phyloP scores from a whole-genome alignment of 2,888 invertebrate species.

The Dichetophora obliterata region DNA sequence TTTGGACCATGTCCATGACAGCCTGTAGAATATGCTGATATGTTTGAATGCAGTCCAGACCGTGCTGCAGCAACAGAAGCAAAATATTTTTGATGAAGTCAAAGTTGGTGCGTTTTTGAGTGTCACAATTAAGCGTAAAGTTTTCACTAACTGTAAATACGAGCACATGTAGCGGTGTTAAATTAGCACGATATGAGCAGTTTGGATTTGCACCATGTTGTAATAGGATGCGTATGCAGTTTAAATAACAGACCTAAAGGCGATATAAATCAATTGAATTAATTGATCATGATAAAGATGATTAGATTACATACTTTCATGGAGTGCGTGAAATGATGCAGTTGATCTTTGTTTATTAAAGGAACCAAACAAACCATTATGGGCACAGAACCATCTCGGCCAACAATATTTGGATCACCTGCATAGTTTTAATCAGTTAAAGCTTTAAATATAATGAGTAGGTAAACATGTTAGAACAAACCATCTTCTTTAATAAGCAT shows the following conservation, averaged over 20 bases:
- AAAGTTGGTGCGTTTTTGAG: slow-evolving; percentile 77
- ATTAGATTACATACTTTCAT: slow-evolving; percentile 73
- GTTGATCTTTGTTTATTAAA: slow-evolving; percentile 80
- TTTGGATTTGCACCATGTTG: slow-evolving; percentile 82
- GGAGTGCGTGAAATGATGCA: slow-evolving; percentile 79
- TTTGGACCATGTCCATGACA: slow-evolving; percentile 78
- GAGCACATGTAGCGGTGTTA: slow-evolving; percentile 79
- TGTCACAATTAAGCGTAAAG: slow-evolving; percentile 77
- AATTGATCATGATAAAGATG: background rate
- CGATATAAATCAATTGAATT: background rate
- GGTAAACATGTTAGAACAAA: background rate
- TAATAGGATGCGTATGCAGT: slow-evolving; percentile 78
- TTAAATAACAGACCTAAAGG: slow-evolving; percentile 77
- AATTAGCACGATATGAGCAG: slow-evolving; percentile 77
- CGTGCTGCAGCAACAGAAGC: slow-evolving; percentile 76
- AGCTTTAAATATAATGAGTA: background rate
- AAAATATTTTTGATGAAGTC: slow-evolving; percentile 80
- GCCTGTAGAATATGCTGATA: slow-evolving; percentile 81
- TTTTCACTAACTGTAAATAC: slow-evolving; percentile 81
- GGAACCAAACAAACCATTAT: slow-evolving; percentile 82
- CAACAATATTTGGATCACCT: slow-evolving; percentile 79
- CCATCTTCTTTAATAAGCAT: slow-evolving; percentile 70
- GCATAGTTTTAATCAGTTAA: background rate
- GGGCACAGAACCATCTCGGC: slow-evolving; percentile 80
- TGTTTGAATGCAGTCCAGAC: slow-evolving; percentile 77